Percentiles rank a stretch among this genome's conserved stretches.
Evolutionary conservation across 2,888 invertebrate species (phyloP).

Genomic region (Esperia sulphurella): DNA sequence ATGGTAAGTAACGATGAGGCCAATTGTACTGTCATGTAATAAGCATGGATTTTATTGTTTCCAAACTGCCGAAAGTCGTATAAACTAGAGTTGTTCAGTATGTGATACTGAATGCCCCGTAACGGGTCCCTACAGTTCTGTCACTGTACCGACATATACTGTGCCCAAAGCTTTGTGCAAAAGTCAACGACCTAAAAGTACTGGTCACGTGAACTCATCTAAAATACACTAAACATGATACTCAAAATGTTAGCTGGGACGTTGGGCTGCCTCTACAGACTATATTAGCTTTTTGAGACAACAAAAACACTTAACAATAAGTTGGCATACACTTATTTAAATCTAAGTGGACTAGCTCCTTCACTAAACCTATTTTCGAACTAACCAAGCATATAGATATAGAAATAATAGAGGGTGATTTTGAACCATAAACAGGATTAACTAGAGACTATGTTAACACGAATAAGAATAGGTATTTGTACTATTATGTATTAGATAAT

Average conservation of each 20-base stretch:
- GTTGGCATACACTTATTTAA: slow-evolving; percentile 56
- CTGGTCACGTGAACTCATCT: background rate
- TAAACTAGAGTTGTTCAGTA: too few species aligned
- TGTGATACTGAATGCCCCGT: too few species aligned
- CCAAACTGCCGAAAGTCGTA: too few species aligned
- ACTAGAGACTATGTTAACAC: too few species aligned
- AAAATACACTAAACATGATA: slow-evolving; percentile 19
- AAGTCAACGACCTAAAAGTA: background rate
- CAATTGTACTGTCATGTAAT: too few species aligned
- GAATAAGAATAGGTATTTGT: too few species aligned
- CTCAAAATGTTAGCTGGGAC: slow-evolving; percentile 29
- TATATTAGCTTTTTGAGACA: slow-evolving; percentile 47
- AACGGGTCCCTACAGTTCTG: too few species aligned
- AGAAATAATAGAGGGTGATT: background rate
- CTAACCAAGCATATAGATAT: background rate
- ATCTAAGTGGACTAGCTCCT: slow-evolving; percentile 72
- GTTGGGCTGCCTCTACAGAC: slow-evolving; percentile 30
- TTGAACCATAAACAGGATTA: too few species aligned
- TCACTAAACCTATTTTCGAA: slow-evolving; percentile 46
- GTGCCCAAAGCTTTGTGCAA: background rate
- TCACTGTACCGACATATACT: too few species aligned
- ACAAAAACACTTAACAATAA: slow-evolving; percentile 40
- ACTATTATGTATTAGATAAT: too few species aligned
- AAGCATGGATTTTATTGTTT: too few species aligned
- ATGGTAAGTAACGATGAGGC: too few species aligned